These are phyloP conservation scores for Drosophila truncata DNA, from an alignment of 1,140 invertebrate species.

Conservation along the genomic window DNA sequence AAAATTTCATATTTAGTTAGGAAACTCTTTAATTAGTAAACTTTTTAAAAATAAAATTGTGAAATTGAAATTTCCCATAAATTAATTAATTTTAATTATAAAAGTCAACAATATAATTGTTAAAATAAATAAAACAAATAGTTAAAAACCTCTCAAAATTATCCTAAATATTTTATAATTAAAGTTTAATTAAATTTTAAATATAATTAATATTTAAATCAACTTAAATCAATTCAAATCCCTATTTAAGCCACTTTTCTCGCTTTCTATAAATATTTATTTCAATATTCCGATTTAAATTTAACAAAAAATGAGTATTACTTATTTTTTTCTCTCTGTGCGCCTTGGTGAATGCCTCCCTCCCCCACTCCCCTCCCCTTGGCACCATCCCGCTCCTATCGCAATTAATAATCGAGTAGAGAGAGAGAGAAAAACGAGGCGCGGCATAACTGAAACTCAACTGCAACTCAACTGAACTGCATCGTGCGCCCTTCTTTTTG, in stretches of 20 bases:
- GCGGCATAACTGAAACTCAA: conserved; percentile 46
- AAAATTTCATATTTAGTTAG: too few species aligned
- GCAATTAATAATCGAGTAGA: conserved; percentile 79
- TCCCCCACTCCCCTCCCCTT: background rate
- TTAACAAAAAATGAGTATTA: background rate
- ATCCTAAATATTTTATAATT: too few species aligned
- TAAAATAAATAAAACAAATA: background rate
- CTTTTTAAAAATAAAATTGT: too few species aligned
- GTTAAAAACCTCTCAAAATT: too few species aligned
- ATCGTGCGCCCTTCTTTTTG: conserved; percentile 82
- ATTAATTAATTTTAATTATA: too few species aligned
- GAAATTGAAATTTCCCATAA: too few species aligned
- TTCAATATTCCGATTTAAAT: too few species aligned
- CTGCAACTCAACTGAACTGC: conserved; percentile 45
- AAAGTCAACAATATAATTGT: background rate
- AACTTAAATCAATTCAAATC: background rate
- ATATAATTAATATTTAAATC: too few species aligned
- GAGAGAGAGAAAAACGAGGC: conserved; percentile 49
- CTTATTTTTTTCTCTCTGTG: background rate
- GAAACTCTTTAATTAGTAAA: too few species aligned
- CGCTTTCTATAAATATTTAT: background rate
- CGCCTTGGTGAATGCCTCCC: conserved; percentile 27
- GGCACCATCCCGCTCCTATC: conserved; percentile 51
- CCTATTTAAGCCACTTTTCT: background rate
- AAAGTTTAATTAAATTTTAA: too few species aligned